Evolutionary conservation across 1,140 invertebrate species (phyloP).

Genomic region (Hyposmocoma kahamanoa): DNA sequence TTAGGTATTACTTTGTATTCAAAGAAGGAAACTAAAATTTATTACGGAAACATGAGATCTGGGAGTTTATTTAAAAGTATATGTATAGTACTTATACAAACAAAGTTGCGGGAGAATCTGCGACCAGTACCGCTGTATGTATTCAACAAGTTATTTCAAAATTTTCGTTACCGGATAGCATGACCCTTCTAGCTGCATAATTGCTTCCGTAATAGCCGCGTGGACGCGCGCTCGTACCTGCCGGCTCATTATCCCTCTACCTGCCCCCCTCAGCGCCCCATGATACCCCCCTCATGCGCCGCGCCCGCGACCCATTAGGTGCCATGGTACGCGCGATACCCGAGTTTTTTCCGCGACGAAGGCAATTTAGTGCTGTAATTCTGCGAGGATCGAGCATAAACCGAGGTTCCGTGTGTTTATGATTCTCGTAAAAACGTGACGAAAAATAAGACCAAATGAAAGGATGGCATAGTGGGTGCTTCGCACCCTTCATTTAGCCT

Average conservation of each 20-base stretch:
- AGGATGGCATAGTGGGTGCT: background rate
- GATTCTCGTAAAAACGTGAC: slow-evolving; percentile 3
- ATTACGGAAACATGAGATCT: too few relatives aligned
- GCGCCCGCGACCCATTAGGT: background rate
- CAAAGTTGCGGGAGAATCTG: too few relatives aligned
- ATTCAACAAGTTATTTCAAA: too few relatives aligned
- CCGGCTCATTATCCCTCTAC: slow-evolving; percentile 1
- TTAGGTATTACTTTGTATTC: too few relatives aligned
- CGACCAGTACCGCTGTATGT: too few relatives aligned
- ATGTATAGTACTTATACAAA: too few relatives aligned
- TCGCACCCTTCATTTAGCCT: background rate
- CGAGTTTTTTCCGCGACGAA: background rate
- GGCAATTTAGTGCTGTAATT: slow-evolving; percentile 2
- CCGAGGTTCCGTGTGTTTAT: slow-evolving; percentile 2
- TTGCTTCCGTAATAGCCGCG: background rate
- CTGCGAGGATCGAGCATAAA: background rate
- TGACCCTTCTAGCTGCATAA: slow-evolving; percentile 1
- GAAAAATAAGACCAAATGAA: background rate
- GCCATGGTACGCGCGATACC: background rate
- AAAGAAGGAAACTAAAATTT: too few relatives aligned
- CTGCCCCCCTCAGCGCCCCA: background rate
- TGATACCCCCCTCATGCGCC: background rate
- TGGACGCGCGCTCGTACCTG: background rate
- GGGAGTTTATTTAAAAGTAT: too few relatives aligned
- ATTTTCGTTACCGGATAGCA: too few relatives aligned